These are phyloP conservation scores for Cyaniris semiargus DNA, from an alignment of 2,888 invertebrate genomes.

Conservation along the genomic window DNA sequence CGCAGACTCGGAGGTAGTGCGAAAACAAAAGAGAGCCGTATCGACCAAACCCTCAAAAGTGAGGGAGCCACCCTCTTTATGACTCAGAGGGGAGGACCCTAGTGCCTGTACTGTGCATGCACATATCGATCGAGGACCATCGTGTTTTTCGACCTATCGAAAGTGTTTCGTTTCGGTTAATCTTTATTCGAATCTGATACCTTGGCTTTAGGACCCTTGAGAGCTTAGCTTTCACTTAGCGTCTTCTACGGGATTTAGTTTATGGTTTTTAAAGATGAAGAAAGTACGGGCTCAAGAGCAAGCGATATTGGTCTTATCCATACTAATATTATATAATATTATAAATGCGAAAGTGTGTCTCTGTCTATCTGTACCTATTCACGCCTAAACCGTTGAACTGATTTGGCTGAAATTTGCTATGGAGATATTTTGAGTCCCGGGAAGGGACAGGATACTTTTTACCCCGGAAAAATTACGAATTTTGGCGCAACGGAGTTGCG, in stretches of 20 bases:
- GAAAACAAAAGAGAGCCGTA: slow-evolving; percentile 78
- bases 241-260: not conserved
- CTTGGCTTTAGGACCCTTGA: not conserved
- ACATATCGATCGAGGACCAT: slow-evolving; percentile 61
- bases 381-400: not conserved
- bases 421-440: not conserved
- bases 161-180: slow-evolving; percentile 32
- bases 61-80: slow-evolving; percentile 78
- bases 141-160: slow-evolving; percentile 44
- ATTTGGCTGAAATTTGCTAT: not conserved
- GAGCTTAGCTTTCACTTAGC: not conserved
- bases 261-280: not conserved
- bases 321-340: too few species aligned
- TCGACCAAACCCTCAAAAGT: slow-evolving; percentile 78
- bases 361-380: too few species aligned
- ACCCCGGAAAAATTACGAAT: not conserved
- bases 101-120: slow-evolving; percentile 69
- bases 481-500: too few species aligned
- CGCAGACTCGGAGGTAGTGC: slow-evolving; percentile 53
- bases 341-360: not conserved
- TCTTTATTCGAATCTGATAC: slow-evolving; percentile 6
- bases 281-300: too few species aligned
- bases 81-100: slow-evolving; percentile 79
- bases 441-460: not conserved
- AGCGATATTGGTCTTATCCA: too few species aligned